Evolutionary conservation across 2,888 invertebrate species (phyloP), one percentile per base, ranked within the genome.

Genomic region (Nymphalis urticae): DNA sequence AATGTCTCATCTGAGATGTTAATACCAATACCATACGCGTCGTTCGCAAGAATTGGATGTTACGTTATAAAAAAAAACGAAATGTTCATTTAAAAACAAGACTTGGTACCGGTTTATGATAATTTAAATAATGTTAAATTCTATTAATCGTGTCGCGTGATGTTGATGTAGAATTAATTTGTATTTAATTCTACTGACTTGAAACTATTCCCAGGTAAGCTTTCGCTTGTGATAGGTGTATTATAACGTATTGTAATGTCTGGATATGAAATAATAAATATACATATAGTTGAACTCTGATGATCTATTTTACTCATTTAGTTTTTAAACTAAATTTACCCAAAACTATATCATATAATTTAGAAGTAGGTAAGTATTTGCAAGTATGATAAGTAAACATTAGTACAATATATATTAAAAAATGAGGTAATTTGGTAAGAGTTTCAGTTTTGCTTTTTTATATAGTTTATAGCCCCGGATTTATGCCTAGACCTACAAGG

Each of bases 211-310:
- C 7, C 24, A 21, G n/a, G 54, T 69, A 48, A 61, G 60, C 66
- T 62, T 67, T 42, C 42, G 70, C 67, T 67, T 67, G 42, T 56
- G 62, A 61, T 48, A n/a, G 19, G 17, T 63, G 51, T 62, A 67
- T 56, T 10, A 47, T 64, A 62, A 19, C 51, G 50, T 56, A 50
- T 54, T 60, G 54, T 70, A 48, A 63, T 54, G 66, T 48, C 56
- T 54, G 19, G 56, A 60, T 66, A 54, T 66, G 19, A 48, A 64
- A 59, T 62, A 67, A 61, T 59, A 65, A 65, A 65, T 65, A 69
- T 65, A 69, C 21, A 56, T 66, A 58, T 42, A 58, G 53, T 66
- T 47, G 56, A 64, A 65, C 64, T 48, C 36, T 48, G 16, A 61
- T 48, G 10, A 69, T 56, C 42, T 42, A 51, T 69, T 69, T 61